Base-by-base conservation (phyloP, 30 jellyfish, hydroid and myxozoan species). In the Turritopsis dohrnii region DNA sequence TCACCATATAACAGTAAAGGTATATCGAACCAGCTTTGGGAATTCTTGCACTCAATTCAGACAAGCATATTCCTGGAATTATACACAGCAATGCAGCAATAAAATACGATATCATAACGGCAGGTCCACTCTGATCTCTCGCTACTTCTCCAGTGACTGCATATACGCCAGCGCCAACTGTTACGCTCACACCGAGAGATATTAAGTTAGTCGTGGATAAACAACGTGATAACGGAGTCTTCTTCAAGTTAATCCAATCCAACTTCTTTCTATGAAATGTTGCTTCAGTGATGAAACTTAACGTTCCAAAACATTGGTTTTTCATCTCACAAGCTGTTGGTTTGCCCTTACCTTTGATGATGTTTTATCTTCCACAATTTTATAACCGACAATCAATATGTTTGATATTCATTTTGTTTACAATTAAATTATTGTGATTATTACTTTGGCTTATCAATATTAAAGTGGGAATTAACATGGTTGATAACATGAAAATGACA, bases 131-230 rank as follows among this genome's bases (percentile, higher is more conserved):
- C 20, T 76, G 76, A 71, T 84, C 79, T 66, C 66, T 84, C 0
- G 96, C 93, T 52, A 89, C 74, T 71, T 89, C 96, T 7, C 96
- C 96, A 24, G 96, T 89, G 21, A 89, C 76, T 16, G 85, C 93
- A 66, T 89, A 89, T 69, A 89, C 96, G 8, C 96, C 96, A 53
- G 96, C 81, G 0, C 96, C 96, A 53, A 89, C 90, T 0, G 96
- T 89, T 29, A 92, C 75, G 71, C 93, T 90, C 4, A 89, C 82
- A 29, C 96, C 96, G 54, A 89, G 71, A 72, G 85, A 66, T 23
- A 93, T 81, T 18, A 89, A 69, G 71, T 89, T 90, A 65, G 84
- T 23, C 16, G 96, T 89, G 19, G 93, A 19, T 65, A 89, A 81
- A 82, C 96, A 89, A 75, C 96, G 76, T 16, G 66, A 29, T 24